These are phyloP conservation scores for Clarias platycephalus DNA, from an alignment of 2,797 vertebrate species.

Conservation along the genomic window DNA sequence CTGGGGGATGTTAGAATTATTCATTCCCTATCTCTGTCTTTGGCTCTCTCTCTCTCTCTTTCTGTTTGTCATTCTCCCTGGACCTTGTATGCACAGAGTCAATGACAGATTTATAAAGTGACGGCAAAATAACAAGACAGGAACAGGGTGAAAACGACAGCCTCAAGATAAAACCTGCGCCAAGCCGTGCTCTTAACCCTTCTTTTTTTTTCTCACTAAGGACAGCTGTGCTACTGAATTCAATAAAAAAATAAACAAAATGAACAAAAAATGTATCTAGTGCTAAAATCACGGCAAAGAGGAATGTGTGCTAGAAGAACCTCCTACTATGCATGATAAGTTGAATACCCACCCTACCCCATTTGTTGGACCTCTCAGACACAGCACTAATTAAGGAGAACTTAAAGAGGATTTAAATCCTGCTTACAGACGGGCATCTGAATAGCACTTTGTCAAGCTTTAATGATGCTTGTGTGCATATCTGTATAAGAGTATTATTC, in stretches of 20 bases:
- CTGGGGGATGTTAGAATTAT: slow-evolving; percentile 26
- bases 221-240: background rate
- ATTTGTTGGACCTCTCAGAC: slow-evolving; percentile 13
- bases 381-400: slow-evolving; percentile 24
- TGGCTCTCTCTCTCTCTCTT: background rate
- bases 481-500: slow-evolving; percentile 1
- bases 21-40: background rate
- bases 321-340: slow-evolving; percentile 7
- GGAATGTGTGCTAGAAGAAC: slow-evolving; percentile 5
- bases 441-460: slow-evolving; percentile 36
- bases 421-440: slow-evolving; percentile 33
- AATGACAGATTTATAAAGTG: slow-evolving; percentile 28
- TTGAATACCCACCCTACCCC: background rate
- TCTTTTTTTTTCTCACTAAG: background rate
- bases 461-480: slow-evolving; percentile 16
- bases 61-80: slow-evolving; percentile 1
- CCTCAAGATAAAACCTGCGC: slow-evolving; percentile 14
- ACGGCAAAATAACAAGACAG: slow-evolving; percentile 39
- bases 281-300: slow-evolving; percentile 2
- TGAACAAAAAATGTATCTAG: slow-evolving; percentile 4
- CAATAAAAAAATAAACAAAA: background rate
- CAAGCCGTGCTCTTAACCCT: slow-evolving; percentile 3
- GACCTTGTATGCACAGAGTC: slow-evolving; percentile 10
- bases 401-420: slow-evolving; percentile 20
- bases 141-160: slow-evolving; percentile 16